Conservation (phyloP, 2,888 invertebrate genomes). For the Chloroclystis v-ata region DNA sequence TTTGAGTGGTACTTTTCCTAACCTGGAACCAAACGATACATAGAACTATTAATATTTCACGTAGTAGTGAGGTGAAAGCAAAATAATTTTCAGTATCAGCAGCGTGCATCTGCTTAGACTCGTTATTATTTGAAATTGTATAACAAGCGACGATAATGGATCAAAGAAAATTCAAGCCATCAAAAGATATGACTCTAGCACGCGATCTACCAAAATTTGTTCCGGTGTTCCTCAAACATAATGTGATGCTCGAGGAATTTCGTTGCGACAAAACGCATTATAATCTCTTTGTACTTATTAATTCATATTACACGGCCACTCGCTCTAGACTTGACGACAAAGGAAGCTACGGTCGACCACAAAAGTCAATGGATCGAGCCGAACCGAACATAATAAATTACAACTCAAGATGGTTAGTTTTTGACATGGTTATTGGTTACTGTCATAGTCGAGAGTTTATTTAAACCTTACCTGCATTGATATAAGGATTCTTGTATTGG, state of each 20-base stretch:
- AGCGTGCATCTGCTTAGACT: neutral
- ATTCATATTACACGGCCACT: slow-evolving; percentile 77
- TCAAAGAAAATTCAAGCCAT: slow-evolving; percentile 33
- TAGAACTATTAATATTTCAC: no score
- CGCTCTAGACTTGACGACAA: slow-evolving; percentile 70
- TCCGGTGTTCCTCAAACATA: slow-evolving; percentile 56
- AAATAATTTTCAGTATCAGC: neutral
- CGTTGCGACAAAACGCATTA: slow-evolving; percentile 67
- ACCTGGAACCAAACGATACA: no score
- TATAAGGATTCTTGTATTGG: neutral
- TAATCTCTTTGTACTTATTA: slow-evolving; percentile 76
- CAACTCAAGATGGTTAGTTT: slow-evolving; percentile 50
- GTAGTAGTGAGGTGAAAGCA: neutral
- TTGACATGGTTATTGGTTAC: neutral
- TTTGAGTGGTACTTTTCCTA: no score
- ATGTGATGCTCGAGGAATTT: slow-evolving; percentile 51
- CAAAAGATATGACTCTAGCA: slow-evolving; percentile 39
- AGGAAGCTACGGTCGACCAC: slow-evolving; percentile 63
- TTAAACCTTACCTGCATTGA: neutral
- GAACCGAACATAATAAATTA: slow-evolving; percentile 74
- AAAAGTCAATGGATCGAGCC: slow-evolving; percentile 71
- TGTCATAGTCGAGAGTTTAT: neutral
- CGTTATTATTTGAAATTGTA: neutral
- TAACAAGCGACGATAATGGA: slow-evolving; percentile 36
- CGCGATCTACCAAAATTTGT: slow-evolving; percentile 69